A percentile compares a stretch with the other conserved stretches of the same genome.
Evolutionary conservation across 1,140 invertebrate species (phyloP).

Genomic region (Leptoteleia sp.): DNA sequence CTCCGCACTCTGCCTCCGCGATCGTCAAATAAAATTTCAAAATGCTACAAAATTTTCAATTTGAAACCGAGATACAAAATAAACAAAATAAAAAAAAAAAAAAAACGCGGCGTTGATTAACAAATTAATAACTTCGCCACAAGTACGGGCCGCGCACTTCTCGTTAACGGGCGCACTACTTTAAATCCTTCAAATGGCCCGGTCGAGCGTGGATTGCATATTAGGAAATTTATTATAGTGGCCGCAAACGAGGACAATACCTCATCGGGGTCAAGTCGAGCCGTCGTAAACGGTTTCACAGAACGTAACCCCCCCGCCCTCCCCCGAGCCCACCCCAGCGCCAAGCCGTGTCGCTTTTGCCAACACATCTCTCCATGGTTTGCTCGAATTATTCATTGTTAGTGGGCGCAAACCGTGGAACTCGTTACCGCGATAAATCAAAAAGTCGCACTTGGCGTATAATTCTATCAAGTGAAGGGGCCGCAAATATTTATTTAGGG

Average conservation of each 20-base stretch:
- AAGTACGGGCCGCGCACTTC: background rate
- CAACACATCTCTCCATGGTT: conserved; percentile 46
- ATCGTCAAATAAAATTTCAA: no score
- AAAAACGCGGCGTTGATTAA: background rate
- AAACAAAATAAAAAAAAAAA: no score
- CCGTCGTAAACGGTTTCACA: no score
- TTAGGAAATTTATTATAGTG: conserved; percentile 61
- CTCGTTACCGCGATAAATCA: conserved; percentile 67
- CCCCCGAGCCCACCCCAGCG: no score
- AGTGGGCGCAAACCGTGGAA: conserved; percentile 59
- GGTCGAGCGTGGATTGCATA: conserved; percentile 21
- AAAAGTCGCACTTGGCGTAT: conserved; percentile 56
- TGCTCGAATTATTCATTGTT: conserved; percentile 67
- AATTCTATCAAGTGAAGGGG: conserved; percentile 59
- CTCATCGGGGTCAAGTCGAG: conserved; percentile 63
- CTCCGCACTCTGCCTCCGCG: no score
- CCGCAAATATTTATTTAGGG: conserved; percentile 61
- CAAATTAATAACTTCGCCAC: conserved; percentile 2
- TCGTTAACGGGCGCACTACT: conserved; percentile 9
- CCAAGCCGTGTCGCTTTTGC: background rate
- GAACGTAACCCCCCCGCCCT: no score
- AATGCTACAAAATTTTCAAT: no score
- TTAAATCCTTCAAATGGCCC: conserved; percentile 24
- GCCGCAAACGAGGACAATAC: conserved; percentile 58
- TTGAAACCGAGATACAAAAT: no score